phyloP scores from a whole-genome alignment of 2,797 vertebrate genomes.

The Liasis olivaceus region DNA sequence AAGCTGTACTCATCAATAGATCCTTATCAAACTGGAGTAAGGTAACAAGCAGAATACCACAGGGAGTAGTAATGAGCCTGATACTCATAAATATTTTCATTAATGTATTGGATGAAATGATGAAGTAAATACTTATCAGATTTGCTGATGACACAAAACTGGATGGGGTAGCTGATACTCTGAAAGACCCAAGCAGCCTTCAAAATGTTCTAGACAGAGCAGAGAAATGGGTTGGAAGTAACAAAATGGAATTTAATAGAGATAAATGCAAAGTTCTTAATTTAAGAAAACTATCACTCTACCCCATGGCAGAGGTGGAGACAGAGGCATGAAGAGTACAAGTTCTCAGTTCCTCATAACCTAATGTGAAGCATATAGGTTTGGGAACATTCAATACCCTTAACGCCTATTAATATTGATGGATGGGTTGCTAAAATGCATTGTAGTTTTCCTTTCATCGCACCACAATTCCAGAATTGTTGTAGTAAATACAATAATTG shows the following conservation, averaged over 20 bases:
- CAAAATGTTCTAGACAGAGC: not conserved
- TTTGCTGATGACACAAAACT: not conserved
- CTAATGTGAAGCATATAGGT: not conserved
- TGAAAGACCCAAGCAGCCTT: not conserved
- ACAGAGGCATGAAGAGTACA: not conserved
- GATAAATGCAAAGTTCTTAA: not conserved
- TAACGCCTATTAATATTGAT: not conserved
- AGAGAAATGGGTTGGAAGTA: not conserved
- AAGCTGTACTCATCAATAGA: not conserved
- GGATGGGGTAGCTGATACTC: not conserved
- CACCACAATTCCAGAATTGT: not conserved
- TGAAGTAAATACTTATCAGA: not conserved
- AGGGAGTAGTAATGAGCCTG: not conserved
- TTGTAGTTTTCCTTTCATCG: not conserved
- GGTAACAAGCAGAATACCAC: not conserved
- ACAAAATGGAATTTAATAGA: not conserved
- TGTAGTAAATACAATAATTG: not conserved
- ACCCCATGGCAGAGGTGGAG: not conserved
- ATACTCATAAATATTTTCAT: not conserved
- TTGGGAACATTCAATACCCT: not conserved
- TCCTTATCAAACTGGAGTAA: not conserved
- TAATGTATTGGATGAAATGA: not conserved
- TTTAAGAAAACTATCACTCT: not conserved
- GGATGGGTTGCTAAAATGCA: not conserved
- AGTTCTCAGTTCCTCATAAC: not conserved